Evolutionary conservation across 2,797 vertebrate species (phyloP).

Genomic region (Esox masquinongy): DNA sequence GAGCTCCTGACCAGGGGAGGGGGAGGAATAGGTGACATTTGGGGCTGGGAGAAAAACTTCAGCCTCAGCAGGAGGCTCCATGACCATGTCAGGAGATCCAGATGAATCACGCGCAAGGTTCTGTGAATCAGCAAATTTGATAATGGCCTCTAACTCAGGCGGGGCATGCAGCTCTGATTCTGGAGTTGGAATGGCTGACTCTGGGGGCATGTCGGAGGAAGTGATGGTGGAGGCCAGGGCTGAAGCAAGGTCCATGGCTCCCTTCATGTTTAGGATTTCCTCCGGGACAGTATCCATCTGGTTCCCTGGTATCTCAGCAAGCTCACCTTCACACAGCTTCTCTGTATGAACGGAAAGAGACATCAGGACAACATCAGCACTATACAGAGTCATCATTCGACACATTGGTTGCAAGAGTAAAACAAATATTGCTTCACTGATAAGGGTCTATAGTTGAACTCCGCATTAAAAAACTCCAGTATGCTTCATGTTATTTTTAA

Average conservation of each 20-base stretch:
- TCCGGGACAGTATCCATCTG: constrained; percentile 29
- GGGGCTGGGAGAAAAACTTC: constrained; percentile 26
- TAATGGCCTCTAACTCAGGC: constrained; percentile 18
- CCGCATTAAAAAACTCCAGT: not conserved
- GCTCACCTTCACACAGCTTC: constrained; percentile 60
- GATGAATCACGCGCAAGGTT: not conserved
- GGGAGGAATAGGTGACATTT: constrained; percentile 24
- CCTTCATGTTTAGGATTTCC: constrained; percentile 42
- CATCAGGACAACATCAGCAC: not conserved
- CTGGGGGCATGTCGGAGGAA: constrained; percentile 33
- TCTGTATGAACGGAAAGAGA: constrained; percentile 50
- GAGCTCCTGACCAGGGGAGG: constrained; percentile 31
- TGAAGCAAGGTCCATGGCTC: constrained; percentile 47
- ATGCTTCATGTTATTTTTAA: not conserved
- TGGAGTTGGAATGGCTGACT: constrained; percentile 13
- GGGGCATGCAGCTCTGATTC: constrained; percentile 38
- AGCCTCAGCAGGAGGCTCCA: constrained; percentile 26
- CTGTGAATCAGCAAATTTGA: not conserved
- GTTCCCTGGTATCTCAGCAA: constrained; percentile 34
- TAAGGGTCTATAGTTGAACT: not conserved
- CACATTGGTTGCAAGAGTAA: not conserved
- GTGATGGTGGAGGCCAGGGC: constrained; percentile 30
- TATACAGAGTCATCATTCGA: not conserved
- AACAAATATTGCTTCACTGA: not conserved
- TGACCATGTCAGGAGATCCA: not conserved